Percentiles rank a stretch among this genome's conserved stretches.
Evolutionary conservation across 2,797 vertebrate species (phyloP).

Genomic region (Parotocinclus haroldoi): DNA sequence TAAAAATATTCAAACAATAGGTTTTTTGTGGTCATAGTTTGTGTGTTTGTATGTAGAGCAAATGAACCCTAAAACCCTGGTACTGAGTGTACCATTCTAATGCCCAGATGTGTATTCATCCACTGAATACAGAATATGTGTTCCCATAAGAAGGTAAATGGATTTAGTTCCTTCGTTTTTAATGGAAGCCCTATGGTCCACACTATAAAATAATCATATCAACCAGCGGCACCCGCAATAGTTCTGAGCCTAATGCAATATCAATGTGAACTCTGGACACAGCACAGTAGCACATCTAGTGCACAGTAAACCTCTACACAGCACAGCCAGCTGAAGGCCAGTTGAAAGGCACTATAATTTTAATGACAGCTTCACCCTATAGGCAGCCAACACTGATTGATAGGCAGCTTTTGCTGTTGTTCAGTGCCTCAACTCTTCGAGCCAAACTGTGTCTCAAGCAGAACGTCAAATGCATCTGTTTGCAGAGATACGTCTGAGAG

Average conservation of each 20-base stretch:
- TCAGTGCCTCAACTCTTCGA: constrained; percentile 26
- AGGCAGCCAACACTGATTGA: constrained; percentile 33
- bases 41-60: too few relatives aligned
- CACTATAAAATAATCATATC: constrained; percentile 36
- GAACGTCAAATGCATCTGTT: constrained; percentile 20
- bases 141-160: not conserved
- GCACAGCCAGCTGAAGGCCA: constrained; percentile 21
- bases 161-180: constrained; percentile 19
- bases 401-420: constrained; percentile 14
- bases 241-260: not conserved
- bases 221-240: constrained; percentile 16
- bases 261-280: constrained; percentile 10
- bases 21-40: too few relatives aligned
- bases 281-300: not conserved
- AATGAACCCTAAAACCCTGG: too few relatives aligned
- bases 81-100: too few relatives aligned
- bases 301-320: constrained; percentile 17
- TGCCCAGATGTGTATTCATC: too few relatives aligned
- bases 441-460: constrained; percentile 16
- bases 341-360: constrained; percentile 19
- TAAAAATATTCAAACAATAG: too few relatives aligned
- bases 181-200: constrained; percentile 19
- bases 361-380: not conserved
- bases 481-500: constrained; percentile 40
- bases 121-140: too few relatives aligned